A percentile compares a stretch with the other conserved stretches of the same genome.
Evolutionary conservation across 2,888 invertebrate genomes (phyloP).

Genomic region (Agonopterix heracliana): DNA sequence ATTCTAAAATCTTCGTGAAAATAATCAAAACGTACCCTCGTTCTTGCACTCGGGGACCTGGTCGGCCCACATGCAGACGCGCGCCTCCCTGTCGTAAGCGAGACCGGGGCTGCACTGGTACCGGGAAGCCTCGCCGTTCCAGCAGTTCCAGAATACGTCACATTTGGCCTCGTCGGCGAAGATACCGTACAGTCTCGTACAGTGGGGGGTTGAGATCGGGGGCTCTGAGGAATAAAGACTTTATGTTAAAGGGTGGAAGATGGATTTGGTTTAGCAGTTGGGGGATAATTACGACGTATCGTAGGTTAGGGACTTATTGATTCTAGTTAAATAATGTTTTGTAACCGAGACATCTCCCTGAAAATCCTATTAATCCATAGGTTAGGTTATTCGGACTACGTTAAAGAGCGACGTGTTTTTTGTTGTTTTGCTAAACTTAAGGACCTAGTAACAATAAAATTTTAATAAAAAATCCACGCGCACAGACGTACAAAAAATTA

Average conservation of each 20-base stretch:
- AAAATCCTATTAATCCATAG: too few species aligned
- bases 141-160: slow-evolving; percentile 97
- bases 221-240: slow-evolving; percentile 77
- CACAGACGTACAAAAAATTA: neutral
- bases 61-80: slow-evolving; percentile 98
- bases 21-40: slow-evolving; percentile 79
- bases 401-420: neutral
- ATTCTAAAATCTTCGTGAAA: too few species aligned
- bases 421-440: neutral
- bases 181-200: slow-evolving; percentile 92
- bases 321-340: too few species aligned
- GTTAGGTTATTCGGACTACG: too few species aligned
- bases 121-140: slow-evolving; percentile 95
- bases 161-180: slow-evolving; percentile 92
- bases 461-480: neutral
- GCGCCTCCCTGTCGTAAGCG: slow-evolving; percentile 94
- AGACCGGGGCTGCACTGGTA: slow-evolving; percentile 97
- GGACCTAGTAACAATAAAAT: neutral
- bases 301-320: too few species aligned
- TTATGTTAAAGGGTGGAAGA: neutral
- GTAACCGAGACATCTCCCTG: too few species aligned
- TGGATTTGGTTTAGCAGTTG: too few species aligned
- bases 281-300: too few species aligned
- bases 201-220: slow-evolving; percentile 89
- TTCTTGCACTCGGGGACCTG: slow-evolving; percentile 94